These are phyloP conservation scores for Caenorhabditis sp. DNA, from an alignment of 2,888 invertebrate species.

Conservation along the genomic window DNA sequence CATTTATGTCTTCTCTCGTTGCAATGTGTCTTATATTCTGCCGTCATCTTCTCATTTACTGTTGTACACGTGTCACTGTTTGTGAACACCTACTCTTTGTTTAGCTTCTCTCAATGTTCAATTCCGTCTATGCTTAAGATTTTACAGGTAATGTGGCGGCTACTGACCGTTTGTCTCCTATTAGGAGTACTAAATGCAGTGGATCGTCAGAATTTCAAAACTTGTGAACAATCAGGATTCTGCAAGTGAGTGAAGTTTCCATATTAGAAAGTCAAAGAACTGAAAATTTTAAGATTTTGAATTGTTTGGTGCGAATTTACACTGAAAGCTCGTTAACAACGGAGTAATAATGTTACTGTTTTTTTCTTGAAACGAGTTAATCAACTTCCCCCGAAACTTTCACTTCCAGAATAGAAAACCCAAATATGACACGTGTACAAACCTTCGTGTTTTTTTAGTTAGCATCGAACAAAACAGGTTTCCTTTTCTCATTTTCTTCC, in stretches of 20 bases:
- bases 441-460: not conserved
- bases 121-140: not conserved
- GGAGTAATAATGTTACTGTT: too few species aligned
- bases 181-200: conserved; percentile 59
- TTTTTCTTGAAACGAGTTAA: too few species aligned
- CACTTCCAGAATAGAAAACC: not conserved
- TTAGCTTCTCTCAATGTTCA: not conserved
- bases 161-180: conserved; percentile 35
- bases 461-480: conserved; percentile 23
- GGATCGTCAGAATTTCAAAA: conserved; percentile 75
- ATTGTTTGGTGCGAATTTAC: too few species aligned
- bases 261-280: conserved; percentile 16
- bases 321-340: too few species aligned
- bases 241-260: conserved; percentile 70
- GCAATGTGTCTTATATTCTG: not conserved
- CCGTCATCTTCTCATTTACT: not conserved
- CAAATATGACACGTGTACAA: conserved; percentile 36
- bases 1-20: not conserved
- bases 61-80: conserved; percentile 2
- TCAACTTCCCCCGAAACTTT: too few species aligned
- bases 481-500: not conserved
- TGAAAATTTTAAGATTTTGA: not conserved
- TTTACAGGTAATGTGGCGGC: conserved; percentile 54
- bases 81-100: not conserved
- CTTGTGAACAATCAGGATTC: conserved; percentile 73